A percentile compares a stretch with the other conserved stretches of the same genome.
Conservation (phyloP, 1,140 invertebrate species). For the Dolichoris vasculosae region DNA sequence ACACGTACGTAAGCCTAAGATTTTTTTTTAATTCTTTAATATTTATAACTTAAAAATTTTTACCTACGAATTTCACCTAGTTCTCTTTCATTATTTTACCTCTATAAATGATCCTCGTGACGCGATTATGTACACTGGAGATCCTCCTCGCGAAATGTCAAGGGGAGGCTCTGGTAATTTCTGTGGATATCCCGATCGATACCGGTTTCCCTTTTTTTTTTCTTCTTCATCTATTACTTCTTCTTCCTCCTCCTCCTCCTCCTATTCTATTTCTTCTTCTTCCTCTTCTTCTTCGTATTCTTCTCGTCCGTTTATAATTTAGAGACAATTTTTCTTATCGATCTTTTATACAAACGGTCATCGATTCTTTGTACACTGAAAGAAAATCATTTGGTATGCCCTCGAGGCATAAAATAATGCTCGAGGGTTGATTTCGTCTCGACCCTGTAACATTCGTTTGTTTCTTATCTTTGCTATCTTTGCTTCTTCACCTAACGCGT, state of each 20-base stretch:
- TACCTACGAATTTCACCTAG: conserved; percentile 37
- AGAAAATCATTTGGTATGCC: conserved; percentile 2
- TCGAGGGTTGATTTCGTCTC: not conserved
- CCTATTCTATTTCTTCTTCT: no score
- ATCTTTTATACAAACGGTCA: conserved; percentile 14
- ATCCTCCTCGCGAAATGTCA: conserved; percentile 26
- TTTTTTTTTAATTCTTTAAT: conserved; percentile 32
- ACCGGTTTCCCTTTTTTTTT: not conserved
- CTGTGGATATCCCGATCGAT: not conserved
- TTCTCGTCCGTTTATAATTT: not conserved
- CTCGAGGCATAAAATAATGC: not conserved
- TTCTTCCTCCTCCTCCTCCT: no score
- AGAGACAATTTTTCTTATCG: conserved; percentile 9
- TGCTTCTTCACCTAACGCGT: no score
- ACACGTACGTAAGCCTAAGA: conserved; percentile 48
- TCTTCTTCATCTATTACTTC: not conserved
- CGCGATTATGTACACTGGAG: conserved; percentile 46
- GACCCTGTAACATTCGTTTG: not conserved
- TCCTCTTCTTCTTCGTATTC: no score
- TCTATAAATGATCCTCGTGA: conserved; percentile 35
- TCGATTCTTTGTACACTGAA: conserved; percentile 12
- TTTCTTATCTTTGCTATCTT: no score
- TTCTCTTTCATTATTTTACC: conserved; percentile 30
- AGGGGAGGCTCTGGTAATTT: conserved; percentile 15
- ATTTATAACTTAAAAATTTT: conserved; percentile 52